Percentiles rank a stretch among this genome's conserved stretches.
These are phyloP conservation scores for Myopa testacea DNA, from an alignment of 2,888 invertebrate genomes.

Conservation along the genomic window DNA sequence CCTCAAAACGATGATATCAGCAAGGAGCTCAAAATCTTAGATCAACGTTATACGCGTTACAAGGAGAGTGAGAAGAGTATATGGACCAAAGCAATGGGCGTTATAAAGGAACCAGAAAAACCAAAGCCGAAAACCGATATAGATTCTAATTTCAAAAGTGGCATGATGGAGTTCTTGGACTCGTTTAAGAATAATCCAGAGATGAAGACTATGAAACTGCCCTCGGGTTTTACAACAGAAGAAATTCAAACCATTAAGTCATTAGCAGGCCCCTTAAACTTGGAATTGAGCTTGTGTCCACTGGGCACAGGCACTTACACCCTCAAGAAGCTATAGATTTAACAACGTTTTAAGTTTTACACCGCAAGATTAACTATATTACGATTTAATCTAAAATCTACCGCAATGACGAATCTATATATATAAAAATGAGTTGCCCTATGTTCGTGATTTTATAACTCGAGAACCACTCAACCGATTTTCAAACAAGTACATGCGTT, in stretches of 20 bases:
- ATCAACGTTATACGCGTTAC: constrained; percentile 68
- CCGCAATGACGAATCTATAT: no score
- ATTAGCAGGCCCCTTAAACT: constrained; percentile 49
- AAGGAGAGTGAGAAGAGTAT: constrained; percentile 62
- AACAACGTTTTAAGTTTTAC: not conserved
- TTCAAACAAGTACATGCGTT: no score
- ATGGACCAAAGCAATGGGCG: constrained; percentile 65
- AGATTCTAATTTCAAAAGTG: constrained; percentile 42
- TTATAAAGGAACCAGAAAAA: constrained; percentile 50
- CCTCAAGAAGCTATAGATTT: constrained; percentile 29
- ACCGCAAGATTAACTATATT: no score
- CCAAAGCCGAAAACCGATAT: not conserved
- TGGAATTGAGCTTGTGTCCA: constrained; percentile 52
- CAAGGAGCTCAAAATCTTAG: constrained; percentile 70
- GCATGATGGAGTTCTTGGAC: constrained; percentile 47
- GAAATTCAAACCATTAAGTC: constrained; percentile 51
- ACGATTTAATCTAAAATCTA: no score
- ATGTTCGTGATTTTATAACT: no score
- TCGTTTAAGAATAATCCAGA: constrained; percentile 46
- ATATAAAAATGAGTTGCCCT: no score
- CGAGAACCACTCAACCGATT: no score
- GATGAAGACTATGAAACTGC: constrained; percentile 47
- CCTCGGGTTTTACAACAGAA: constrained; percentile 47
- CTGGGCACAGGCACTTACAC: constrained; percentile 51
- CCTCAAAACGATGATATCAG: constrained; percentile 72